Base-by-base conservation (phyloP, 2,113 vertebrate species). In the Hippotragus niger region DNA sequence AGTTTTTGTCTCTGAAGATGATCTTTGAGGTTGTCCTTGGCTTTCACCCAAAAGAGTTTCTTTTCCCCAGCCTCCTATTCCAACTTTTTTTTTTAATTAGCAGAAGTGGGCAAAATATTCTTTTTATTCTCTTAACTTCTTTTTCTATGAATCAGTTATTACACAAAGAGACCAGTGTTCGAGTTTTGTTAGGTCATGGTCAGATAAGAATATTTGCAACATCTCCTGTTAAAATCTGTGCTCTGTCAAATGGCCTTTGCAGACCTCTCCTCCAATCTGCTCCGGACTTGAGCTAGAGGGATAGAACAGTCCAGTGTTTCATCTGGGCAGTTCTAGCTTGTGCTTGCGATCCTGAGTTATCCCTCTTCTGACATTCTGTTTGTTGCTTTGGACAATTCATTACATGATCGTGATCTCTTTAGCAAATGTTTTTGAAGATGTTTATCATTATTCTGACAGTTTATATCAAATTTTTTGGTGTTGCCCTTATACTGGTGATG, bases 11-110 rank as follows among this genome's bases (percentile, higher is more conserved):
- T 94, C 89, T 33, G 12, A 84, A 90, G 84, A 96, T n/a, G 25
- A 36, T 86, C 71, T 97, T 88, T 85, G 88, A 85, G 47, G n/a
- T 52, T 88, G 74, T 83, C 89, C 86, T 93, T 94, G 96, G 88
- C 97, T 96, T 86, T 47, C 23, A 1, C 57, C 94, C 88, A 89
- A 80, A 94, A 93, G 91, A 85, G 71, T 96, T 89, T 74, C 33
- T 55, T 64, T 90, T 55, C 45, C 40, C 62, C 10, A 67, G 5
- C 47, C 78, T 36, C 12, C 4, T 12, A 29, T 21, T 13, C 17
- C 8, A 52, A 71, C 33, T 71, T 52, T 88, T 83, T 85, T 71
- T 43, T 55, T 74, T 60, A 78, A 81, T 47, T 33, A 55, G 21
- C 81, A 82, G 21, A 88, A 96, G 52, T 84, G 67, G 50, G 29